Evolutionary conservation across 2,888 invertebrate genomes (phyloP).

Genomic region (Eilema sororculum): DNA sequence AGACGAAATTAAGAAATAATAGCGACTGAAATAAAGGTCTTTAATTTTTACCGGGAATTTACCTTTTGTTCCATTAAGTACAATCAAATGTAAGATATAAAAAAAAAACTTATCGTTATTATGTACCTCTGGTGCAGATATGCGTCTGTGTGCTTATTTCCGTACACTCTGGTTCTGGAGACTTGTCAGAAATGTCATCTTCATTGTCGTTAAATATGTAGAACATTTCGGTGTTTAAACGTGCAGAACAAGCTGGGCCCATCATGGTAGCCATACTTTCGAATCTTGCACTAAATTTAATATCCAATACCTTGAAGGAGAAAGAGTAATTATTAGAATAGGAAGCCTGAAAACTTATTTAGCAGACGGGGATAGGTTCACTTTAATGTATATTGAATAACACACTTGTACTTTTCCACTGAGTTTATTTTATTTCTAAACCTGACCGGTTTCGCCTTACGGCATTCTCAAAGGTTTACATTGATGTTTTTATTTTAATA

Average conservation of each 20-base stretch:
- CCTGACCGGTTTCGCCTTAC: too few relatives aligned
- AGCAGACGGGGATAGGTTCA: not conserved
- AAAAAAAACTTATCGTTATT: not conserved
- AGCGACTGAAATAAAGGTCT: not conserved
- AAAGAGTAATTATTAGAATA: not conserved
- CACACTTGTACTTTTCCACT: too few relatives aligned
- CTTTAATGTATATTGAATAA: too few relatives aligned
- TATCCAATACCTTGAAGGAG: not conserved
- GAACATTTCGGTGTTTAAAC: constrained; percentile 19
- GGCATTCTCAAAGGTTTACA: too few relatives aligned
- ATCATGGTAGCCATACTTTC: constrained; percentile 9
- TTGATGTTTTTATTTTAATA: too few relatives aligned
- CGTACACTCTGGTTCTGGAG: constrained; percentile 19
- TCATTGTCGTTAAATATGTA: constrained; percentile 43
- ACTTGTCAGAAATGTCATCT: constrained; percentile 24
- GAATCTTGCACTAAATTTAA: not conserved
- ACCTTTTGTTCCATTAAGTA: not conserved
- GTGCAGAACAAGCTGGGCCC: constrained; percentile 8
- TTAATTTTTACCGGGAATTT: not conserved
- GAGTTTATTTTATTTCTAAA: too few relatives aligned
- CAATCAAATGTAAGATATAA: not conserved
- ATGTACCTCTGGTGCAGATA: constrained; percentile 9
- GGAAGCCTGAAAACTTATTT: not conserved
- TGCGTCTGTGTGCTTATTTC: constrained; percentile 68
- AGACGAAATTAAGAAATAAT: not conserved